Percentiles rank a stretch among this genome's conserved stretches.
Conservation (phyloP, 2,888 invertebrate species). For the Parnassius mnemosyne region DNA sequence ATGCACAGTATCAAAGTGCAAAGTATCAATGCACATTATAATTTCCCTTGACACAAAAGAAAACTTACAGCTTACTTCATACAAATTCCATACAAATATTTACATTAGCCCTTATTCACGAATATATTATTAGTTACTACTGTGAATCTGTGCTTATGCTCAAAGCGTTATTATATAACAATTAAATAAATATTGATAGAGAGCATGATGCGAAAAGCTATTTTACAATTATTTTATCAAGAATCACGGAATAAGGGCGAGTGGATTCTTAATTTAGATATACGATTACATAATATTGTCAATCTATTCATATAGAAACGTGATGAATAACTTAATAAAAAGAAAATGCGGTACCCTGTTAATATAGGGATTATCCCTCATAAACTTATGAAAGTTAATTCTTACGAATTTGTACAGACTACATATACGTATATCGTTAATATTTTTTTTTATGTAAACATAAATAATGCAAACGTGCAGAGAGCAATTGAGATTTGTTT, state of each 20-base stretch:
- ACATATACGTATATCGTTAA: slow-evolving; percentile 45
- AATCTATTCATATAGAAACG: slow-evolving; percentile 53
- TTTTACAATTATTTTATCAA: background rate
- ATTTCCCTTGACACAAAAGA: slow-evolving; percentile 49
- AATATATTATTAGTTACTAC: slow-evolving; percentile 26
- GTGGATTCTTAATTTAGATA: slow-evolving; percentile 35
- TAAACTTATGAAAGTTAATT: slow-evolving; percentile 33
- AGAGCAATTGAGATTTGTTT: background rate
- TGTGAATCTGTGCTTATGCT: slow-evolving; percentile 8
- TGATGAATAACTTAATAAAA: slow-evolving; percentile 39
- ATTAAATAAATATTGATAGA: slow-evolving; percentile 9
- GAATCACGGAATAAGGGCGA: slow-evolving; percentile 50
- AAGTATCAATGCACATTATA: slow-evolving; percentile 33
- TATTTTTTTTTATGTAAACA: slow-evolving; percentile 26
- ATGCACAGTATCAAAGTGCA: slow-evolving; percentile 66
- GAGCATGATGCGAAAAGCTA: slow-evolving; percentile 5
- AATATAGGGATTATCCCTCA: slow-evolving; percentile 42
- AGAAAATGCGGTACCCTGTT: slow-evolving; percentile 62
- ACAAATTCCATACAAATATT: slow-evolving; percentile 60
- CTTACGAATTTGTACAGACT: slow-evolving; percentile 40
- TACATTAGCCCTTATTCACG: slow-evolving; percentile 59
- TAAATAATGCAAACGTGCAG: background rate
- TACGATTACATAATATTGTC: slow-evolving; percentile 59
- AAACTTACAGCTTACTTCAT: slow-evolving; percentile 47
- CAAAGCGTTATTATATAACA: slow-evolving; percentile 22